A percentile compares a stretch with the other conserved stretches of the same genome.
These are phyloP conservation scores for Sceliomorpha sp. DNA, from an alignment of 2,888 invertebrate genomes.

Conservation along the genomic window DNA sequence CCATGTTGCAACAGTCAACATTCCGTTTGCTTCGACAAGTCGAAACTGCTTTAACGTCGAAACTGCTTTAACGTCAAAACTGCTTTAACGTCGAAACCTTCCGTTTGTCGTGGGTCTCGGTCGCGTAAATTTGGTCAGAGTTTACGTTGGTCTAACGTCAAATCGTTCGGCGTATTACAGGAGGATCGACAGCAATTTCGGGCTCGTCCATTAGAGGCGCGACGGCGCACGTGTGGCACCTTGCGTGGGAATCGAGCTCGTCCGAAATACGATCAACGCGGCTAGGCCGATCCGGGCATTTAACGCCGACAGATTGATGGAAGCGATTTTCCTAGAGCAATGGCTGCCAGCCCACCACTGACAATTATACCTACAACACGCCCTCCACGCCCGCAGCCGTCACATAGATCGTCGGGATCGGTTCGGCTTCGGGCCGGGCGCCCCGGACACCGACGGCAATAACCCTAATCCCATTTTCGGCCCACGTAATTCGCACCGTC, in stretches of 20 bases:
- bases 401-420: constrained; percentile 74
- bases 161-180: constrained; percentile 24
- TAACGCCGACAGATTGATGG: constrained; percentile 77
- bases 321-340: constrained; percentile 75
- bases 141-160: too few species aligned
- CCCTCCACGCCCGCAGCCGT: constrained; percentile 67
- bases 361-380: constrained; percentile 77
- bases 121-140: too few species aligned
- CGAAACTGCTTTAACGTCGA: too few species aligned
- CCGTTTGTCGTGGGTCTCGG: too few species aligned
- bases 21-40: too few species aligned
- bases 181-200: constrained; percentile 26
- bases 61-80: too few species aligned
- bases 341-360: constrained; percentile 68
- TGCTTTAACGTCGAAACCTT: too few species aligned
- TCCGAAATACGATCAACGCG: constrained; percentile 47
- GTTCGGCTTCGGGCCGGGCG: constrained; percentile 61
- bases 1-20: too few species aligned
- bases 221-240: constrained; percentile 40
- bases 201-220: constrained; percentile 25
- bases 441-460: constrained; percentile 64
- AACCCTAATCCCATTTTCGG: constrained; percentile 75
- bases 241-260: constrained; percentile 36
- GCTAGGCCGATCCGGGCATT: constrained; percentile 66
- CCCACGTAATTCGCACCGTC: constrained; percentile 73